Base-by-base conservation (phyloP, 2,113 vertebrate species). In the Pseudorasbora parva region DNA sequence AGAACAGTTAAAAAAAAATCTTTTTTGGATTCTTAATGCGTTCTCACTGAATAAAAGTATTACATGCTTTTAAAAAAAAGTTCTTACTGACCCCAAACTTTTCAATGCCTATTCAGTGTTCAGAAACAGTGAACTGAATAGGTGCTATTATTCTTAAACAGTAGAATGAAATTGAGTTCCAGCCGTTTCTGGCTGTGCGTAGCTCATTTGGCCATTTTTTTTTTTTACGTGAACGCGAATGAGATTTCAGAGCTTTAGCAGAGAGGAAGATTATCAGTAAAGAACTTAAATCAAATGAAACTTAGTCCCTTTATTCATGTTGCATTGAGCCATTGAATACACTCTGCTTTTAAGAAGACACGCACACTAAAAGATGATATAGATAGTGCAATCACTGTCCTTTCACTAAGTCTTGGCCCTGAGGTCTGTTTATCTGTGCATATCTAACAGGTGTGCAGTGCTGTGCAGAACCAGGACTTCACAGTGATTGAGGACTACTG, bases 381-480 rank as follows among this genome's bases (percentile, higher is more conserved):
- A 8, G 25, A 68, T 64, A 19, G 60, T 19, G n/a, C 19, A 54
- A 76, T 76, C 27, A 64, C 25, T 76, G 45, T 21, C 41, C 21
- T 30, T 23, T 23, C 47, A 51, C 30, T 23, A 72, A 45, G 68
- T 72, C 69, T 74, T 5, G 47, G 68, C n/a, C 57, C 51, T 85
- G 37, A 54, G 10, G 54, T 43, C 54, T 83, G 57, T 76, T 56
- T 60, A 51, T 84, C 54, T 73, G 51, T 84, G 71, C 75, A 37
- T 75, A 66, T 82, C 60, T 75, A 27, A 37, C 69, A 96, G 95
- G 94, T 96, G 2, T 96, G 95, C 92, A 96, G 95, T 54, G 95
- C 96, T 0, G 83, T 96, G 84, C 95, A 96, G 89, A 96, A 96
- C 88, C 96, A 96, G 90, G 96, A 96, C 90, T 95, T 96, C 90